Base-by-base conservation (phyloP, 2,113 vertebrate species). In the Sialia sialis region DNA sequence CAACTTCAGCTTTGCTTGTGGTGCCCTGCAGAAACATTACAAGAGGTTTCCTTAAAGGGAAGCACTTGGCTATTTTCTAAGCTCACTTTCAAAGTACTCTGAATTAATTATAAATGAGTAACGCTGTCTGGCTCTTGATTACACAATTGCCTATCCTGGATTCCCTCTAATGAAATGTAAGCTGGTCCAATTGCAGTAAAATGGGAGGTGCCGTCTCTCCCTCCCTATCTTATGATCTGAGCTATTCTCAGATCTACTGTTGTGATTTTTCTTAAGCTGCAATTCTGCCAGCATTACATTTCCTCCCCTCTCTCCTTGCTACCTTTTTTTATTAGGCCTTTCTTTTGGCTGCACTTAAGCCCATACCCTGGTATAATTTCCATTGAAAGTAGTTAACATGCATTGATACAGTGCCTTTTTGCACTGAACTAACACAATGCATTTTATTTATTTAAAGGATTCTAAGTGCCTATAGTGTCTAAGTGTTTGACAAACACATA, bases 401-500 rank as follows among this genome's bases (percentile, higher is more conserved):
- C 63, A 88, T 79, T 80, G 90, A 91, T 91, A 89, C 70, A 62
- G 43, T n/a, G 74, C 44, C 85, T 92, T 95, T 95, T 94, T 95
- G 86, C 20, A 22, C 82, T 64, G 72, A 85, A 87, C 54, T 68
- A 92, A 66, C 51, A 5, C 46, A 34, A 27, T 85, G 63, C 86
- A 87, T 93, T 96, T 97, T 97, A 96, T 95, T 97, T 96, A 97
- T 96, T 97, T 96, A 95, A 95, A 95, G 83, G 92, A 36, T 89
- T 94, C 81, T 96, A 95, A 97, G 95, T 95, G 95, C 94, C 52
- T 89, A 25, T 85, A 58, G 90, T 80, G 64, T 95, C 89, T 89
- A 56, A 93, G 89, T 91, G 84, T 94, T 97, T 94, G 91, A 95
- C 80, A 90, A 96, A 93, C 73, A 90, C 80, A 90, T 87, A 94